Conservation (phyloP, 2,888 invertebrate genomes). For the Diarsia brunnea region DNA sequence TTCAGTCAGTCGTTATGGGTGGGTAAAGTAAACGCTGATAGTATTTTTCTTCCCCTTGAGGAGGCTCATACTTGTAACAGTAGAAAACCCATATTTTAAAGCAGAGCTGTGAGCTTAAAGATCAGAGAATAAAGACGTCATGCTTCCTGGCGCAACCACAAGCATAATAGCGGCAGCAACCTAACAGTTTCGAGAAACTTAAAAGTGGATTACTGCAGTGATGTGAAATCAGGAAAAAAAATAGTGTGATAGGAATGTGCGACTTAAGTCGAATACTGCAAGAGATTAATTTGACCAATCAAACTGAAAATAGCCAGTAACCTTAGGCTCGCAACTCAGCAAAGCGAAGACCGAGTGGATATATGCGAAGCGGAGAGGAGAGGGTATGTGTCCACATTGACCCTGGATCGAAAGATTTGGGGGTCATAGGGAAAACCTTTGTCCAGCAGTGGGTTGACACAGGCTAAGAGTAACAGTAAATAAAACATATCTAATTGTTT, state of each 20-base stretch:
- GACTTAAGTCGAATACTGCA: neutral
- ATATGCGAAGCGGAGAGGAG: no score
- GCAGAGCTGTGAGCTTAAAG: neutral
- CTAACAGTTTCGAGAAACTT: neutral
- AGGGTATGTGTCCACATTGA: no score
- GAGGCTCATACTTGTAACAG: no score
- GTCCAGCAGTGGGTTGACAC: no score
- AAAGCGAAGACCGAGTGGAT: neutral
- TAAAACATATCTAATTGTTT: neutral
- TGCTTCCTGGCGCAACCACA: no score
- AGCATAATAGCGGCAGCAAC: neutral
- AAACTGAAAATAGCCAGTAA: neutral
- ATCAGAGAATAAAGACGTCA: neutral
- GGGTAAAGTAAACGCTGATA: neutral
- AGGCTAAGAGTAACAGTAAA: neutral
- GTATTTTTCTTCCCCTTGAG: neutral
- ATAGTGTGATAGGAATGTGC: neutral
- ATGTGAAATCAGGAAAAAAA: neutral
- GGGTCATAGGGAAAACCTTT: no score
- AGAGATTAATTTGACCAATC: neutral
- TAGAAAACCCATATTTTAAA: no score
- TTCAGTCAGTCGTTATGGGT: neutral
- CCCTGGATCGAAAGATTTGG: no score
- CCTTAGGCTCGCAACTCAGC: neutral
- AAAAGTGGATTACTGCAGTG: neutral